phyloP scores from a whole-genome alignment of 2,797 vertebrate genomes.

The Neostethus bicornis region DNA sequence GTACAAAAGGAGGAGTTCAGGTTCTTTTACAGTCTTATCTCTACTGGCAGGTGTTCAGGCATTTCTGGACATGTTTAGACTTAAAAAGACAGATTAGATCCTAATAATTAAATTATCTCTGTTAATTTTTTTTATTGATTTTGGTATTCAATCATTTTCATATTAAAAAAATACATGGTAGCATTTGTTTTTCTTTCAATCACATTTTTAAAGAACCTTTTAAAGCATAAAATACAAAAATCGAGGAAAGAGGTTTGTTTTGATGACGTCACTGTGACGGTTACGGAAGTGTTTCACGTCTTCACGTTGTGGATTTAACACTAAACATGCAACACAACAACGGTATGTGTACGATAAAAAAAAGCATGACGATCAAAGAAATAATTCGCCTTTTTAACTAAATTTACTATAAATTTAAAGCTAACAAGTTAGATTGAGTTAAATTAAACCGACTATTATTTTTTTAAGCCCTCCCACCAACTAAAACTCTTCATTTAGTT shows the following conservation, averaged over 20 bases:
- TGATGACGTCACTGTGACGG: neutral
- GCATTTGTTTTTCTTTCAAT: neutral
- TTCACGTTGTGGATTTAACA: neutral
- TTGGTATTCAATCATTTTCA: too few relatives aligned
- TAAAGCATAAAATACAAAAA: too few relatives aligned
- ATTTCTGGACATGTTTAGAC: neutral
- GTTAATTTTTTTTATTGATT: too few relatives aligned
- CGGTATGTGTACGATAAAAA: conserved; percentile 32
- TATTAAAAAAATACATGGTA: neutral
- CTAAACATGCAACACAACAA: conserved; percentile 56
- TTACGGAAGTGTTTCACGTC: conserved; percentile 29
- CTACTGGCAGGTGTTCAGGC: neutral
- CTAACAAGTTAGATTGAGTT: conserved; percentile 27
- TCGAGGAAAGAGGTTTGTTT: conserved; percentile 27
- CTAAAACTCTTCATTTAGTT: neutral
- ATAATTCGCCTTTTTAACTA: too few relatives aligned
- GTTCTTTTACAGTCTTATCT: neutral
- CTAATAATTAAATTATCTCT: too few relatives aligned
- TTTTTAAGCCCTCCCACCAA: neutral
- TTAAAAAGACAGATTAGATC: too few relatives aligned
- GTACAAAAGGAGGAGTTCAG: conserved; percentile 40
- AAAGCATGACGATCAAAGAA: too few relatives aligned
- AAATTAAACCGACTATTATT: neutral
- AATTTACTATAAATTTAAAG: neutral
- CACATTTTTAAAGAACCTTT: too few relatives aligned